Evolutionary conservation across 2,797 vertebrate genomes (phyloP).

Genomic region (Euphonia xanthogaster): DNA sequence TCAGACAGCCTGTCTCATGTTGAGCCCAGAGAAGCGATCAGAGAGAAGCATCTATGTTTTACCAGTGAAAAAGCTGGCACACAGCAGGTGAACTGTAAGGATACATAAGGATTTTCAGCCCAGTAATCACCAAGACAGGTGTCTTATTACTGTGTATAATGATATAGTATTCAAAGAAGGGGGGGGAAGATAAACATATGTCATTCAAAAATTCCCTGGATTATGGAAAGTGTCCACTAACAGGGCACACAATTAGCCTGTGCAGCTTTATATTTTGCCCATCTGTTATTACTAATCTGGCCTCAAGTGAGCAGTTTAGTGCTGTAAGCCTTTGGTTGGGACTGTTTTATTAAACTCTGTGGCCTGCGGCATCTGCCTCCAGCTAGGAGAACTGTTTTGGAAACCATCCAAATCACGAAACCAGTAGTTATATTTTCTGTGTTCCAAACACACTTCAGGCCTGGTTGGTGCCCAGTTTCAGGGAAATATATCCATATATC

Average conservation of each 20-base stretch:
- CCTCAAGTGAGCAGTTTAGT: slow-evolving; percentile 35
- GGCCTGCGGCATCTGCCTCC: neutral
- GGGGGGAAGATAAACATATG: slow-evolving; percentile 47
- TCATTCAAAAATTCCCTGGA: slow-evolving; percentile 42
- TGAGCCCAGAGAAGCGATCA: neutral
- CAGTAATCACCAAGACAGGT: neutral
- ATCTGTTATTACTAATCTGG: slow-evolving; percentile 65
- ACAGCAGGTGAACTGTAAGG: neutral
- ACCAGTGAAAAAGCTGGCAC: neutral
- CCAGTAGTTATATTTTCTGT: neutral
- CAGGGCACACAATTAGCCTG: slow-evolving; percentile 39
- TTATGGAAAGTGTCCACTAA: slow-evolving; percentile 24
- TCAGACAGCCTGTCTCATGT: neutral
- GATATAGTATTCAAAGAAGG: slow-evolving; percentile 2
- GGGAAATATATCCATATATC: neutral
- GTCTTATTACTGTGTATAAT: neutral
- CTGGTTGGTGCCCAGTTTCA: neutral
- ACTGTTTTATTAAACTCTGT: slow-evolving; percentile 20
- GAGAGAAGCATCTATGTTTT: neutral
- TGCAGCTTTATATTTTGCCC: slow-evolving; percentile 36
- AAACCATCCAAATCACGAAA: neutral
- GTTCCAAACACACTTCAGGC: neutral
- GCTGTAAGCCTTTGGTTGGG: slow-evolving; percentile 34
- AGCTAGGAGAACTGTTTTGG: neutral
- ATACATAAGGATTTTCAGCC: neutral